A percentile compares a stretch with the other conserved stretches of the same genome.
phyloP scores from a whole-genome alignment of 2,888 invertebrate genomes.

The Bugula neritina region DNA sequence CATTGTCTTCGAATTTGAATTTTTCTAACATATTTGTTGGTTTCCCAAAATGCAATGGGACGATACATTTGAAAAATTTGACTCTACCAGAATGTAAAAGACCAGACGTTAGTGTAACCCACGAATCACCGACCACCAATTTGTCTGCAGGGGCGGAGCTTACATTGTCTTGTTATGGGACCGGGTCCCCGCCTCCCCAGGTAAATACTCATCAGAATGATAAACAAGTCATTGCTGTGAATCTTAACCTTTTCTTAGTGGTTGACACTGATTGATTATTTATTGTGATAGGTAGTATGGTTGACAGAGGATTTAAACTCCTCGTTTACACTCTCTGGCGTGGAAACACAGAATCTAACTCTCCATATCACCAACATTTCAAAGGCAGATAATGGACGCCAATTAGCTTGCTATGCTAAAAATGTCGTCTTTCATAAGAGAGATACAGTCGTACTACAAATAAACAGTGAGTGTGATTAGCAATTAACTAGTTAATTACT shows the following conservation, averaged over 20 bases:
- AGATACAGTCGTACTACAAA: not conserved
- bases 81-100: not conserved
- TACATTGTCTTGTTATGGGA: not conserved
- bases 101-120: not conserved
- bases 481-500: too few species aligned
- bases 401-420: constrained; percentile 9
- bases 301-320: not conserved
- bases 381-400: not conserved
- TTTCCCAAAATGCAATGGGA: not conserved
- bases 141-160: not conserved
- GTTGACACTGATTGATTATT: too few species aligned
- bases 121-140: not conserved
- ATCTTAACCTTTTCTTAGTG: too few species aligned
- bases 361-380: not conserved
- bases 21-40: not conserved
- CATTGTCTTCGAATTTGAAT: not conserved
- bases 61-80: not conserved
- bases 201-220: too few species aligned
- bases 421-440: not conserved
- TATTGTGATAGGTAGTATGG: not conserved
- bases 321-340: not conserved
- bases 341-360: not conserved
- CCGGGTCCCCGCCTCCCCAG: not conserved
- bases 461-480: constrained; percentile 7
- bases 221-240: too few species aligned